Evolutionary conservation across 2,797 vertebrate genomes (phyloP).

Genomic region (Botia almorhae): DNA sequence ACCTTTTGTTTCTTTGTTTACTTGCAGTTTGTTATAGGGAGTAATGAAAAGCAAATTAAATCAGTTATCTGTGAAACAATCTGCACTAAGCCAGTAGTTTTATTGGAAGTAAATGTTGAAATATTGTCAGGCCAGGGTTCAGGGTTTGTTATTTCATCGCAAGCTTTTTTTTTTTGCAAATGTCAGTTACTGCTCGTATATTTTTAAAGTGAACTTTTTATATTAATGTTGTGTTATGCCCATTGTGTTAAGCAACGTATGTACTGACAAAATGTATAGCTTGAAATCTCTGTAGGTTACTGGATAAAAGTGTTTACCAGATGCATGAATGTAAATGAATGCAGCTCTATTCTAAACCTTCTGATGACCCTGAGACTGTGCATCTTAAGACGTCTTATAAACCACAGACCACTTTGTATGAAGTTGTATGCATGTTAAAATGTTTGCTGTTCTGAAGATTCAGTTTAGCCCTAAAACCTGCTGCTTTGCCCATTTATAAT

Average conservation of each 20-base stretch:
- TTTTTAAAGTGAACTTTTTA: neutral
- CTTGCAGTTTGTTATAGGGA: conserved; percentile 39
- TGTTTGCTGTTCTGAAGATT: conserved; percentile 1
- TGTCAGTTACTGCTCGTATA: neutral
- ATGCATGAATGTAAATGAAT: no score
- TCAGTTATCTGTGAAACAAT: conserved; percentile 30
- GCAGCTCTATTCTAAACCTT: no score
- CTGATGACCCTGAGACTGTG: neutral
- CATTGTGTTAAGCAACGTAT: no score
- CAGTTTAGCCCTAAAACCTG: conserved; percentile 13
- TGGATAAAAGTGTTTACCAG: no score
- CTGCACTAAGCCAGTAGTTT: conserved; percentile 8
- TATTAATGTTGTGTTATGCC: neutral
- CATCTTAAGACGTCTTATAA: no score
- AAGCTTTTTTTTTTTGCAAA: neutral
- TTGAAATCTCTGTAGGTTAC: no score
- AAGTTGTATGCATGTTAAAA: conserved; percentile 3
- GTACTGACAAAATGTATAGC: no score
- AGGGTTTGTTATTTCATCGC: neutral
- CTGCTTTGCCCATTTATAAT: conserved; percentile 26
- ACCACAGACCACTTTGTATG: no score
- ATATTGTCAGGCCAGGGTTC: conserved; percentile 5
- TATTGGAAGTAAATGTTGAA: conserved; percentile 16
- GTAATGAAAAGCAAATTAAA: conserved; percentile 41
- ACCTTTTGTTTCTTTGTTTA: conserved; percentile 30